Conservation (phyloP, 2,797 vertebrate genomes). For the Bryconaethiops microstoma region DNA sequence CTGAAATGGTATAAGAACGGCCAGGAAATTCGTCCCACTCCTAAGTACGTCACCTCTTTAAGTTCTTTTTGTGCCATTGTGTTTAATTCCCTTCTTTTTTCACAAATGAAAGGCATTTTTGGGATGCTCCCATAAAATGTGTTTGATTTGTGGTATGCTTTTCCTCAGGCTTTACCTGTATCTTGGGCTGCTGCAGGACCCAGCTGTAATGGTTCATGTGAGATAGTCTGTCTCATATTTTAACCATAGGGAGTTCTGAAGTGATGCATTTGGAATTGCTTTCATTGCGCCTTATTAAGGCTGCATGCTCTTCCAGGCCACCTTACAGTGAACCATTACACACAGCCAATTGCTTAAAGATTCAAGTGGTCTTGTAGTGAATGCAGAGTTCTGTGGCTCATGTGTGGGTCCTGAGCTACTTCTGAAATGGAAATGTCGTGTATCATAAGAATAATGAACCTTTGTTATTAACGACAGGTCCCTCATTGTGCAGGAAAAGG, state of each 20-base stretch:
- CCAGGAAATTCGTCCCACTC: constrained; percentile 92
- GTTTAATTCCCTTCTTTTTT: constrained; percentile 16
- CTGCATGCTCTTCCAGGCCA: not conserved
- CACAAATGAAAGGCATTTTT: constrained; percentile 66
- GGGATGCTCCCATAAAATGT: constrained; percentile 46
- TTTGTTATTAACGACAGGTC: constrained; percentile 69
- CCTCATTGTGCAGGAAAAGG: constrained; percentile 71
- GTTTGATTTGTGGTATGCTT: constrained; percentile 50
- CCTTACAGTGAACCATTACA: constrained; percentile 68
- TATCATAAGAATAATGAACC: constrained; percentile 57
- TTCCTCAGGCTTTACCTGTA: constrained; percentile 46
- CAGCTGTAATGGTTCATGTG: constrained; percentile 70
- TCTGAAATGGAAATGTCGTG: constrained; percentile 64
- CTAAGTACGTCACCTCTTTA: constrained; percentile 86
- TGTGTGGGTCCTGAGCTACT: constrained; percentile 57
- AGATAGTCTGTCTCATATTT: not conserved
- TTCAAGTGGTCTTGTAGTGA: constrained; percentile 50
- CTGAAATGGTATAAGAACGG: constrained; percentile 99
- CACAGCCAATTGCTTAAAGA: constrained; percentile 51
- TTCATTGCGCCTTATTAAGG: not conserved
- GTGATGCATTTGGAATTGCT: not conserved
- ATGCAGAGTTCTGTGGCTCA: constrained; percentile 20
- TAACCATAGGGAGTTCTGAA: not conserved
- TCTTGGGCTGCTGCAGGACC: constrained; percentile 36
- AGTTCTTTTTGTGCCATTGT: not conserved